A percentile compares a stretch with the other conserved stretches of the same genome.
Conservation (phyloP, 2,113 vertebrate species). For the Chionis minor region DNA sequence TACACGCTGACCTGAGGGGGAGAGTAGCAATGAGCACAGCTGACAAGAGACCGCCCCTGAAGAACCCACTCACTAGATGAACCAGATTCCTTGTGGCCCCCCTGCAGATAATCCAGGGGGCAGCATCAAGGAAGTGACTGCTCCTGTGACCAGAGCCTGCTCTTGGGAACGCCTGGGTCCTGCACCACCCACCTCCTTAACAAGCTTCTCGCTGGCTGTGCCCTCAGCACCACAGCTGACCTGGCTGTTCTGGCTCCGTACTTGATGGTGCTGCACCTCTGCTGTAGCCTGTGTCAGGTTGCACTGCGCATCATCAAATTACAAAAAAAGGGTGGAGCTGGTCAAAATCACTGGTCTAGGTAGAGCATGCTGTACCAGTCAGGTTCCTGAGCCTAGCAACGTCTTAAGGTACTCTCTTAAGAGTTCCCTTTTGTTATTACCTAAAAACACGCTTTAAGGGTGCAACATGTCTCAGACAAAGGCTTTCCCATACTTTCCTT, state of each 20-base stretch:
- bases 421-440: neutral
- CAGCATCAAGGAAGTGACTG: neutral
- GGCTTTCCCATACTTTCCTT: neutral
- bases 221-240: neutral
- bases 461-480: neutral
- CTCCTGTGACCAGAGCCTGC: neutral
- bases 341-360: neutral
- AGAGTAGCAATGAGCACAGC: accelerated
- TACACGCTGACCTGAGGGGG: accelerated
- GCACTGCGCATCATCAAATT: neutral
- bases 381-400: neutral
- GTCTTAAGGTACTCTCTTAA: accelerated
- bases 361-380: no score
- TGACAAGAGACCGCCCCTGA: neutral
- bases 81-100: no score
- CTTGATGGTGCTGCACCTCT: neutral
- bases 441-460: neutral
- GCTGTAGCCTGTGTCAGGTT: neutral
- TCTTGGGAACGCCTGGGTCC: neutral
- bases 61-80: neutral
- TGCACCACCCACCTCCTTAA: accelerated
- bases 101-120: neutral
- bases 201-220: neutral
- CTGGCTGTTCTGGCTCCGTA: no score
- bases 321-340: neutral